Evolutionary conservation across 2,797 vertebrate species (phyloP), one percentile per base, ranked within the genome.

Genomic region (Characodon lateralis): DNA sequence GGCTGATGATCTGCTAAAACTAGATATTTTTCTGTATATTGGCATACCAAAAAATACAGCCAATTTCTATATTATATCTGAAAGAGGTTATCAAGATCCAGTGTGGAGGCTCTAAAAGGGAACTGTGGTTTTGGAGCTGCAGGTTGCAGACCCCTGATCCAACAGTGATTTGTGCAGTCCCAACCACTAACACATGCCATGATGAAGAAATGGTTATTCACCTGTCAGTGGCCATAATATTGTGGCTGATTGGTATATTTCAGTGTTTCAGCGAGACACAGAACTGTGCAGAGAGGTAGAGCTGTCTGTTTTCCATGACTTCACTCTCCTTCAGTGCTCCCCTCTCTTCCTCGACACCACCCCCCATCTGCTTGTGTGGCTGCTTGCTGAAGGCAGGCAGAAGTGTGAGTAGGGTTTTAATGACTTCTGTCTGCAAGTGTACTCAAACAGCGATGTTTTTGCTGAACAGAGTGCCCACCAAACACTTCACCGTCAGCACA

Each of bases 341-440:
- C 58, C 26, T 8, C 46, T 12, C 28, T 46, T 43, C 13, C 66
- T 13, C 41, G 35, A 35, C 26, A 24, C 35, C 39, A 28, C 65
- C 10, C 46, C 9, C 70, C 53, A 35, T 35, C 76, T 43, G 28
- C 76, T 18, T 78, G 43, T 31, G 78, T 84, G 3, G 50, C 87
- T 82, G 79, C 79, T 84, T 63, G 85, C 85, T 85, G 85, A 78
- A 92, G 84, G 85, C 88, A 88, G 51, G 82, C 85, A 74, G 84
- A 85, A 87, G 86, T 91, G 91, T 91, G 93, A 93, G 88, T 72
- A 86, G 92, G 88, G 90, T 93, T 92, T 92, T 84, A 91, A 92
- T 92, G 91, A 91, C 89, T 92, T 85, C 74, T 90, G 82, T 59
- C 76, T 82, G 74, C 55, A 41, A 78, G 71, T 70, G 48, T 81